A percentile compares a stretch with the other conserved stretches of the same genome.
These are phyloP conservation scores for Mastomys natalensis DNA, from an alignment of 2,113 vertebrate species.

Conservation along the genomic window DNA sequence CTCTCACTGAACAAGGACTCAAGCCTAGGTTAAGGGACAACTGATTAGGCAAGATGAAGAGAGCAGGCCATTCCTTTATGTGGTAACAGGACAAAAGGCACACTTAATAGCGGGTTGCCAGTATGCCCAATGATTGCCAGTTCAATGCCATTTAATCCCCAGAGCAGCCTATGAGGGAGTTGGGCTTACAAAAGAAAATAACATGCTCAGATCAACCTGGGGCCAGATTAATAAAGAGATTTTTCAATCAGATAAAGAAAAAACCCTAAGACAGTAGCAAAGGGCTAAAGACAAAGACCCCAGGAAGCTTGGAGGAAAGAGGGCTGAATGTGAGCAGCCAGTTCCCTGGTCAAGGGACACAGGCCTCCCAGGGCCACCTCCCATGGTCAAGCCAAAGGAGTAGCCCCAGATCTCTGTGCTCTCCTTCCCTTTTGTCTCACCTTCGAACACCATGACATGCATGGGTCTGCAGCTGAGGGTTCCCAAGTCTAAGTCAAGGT, in stretches of 20 bases:
- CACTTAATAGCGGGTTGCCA: background rate
- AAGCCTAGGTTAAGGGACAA: background rate
- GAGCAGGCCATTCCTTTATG: background rate
- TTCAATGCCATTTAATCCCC: constrained; percentile 26
- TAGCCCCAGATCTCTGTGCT: background rate
- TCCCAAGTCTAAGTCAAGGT: no score
- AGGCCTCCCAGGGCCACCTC: background rate
- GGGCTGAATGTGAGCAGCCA: background rate
- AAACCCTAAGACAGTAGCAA: background rate
- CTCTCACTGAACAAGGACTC: constrained; percentile 4
- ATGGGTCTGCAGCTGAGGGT: background rate
- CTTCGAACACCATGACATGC: background rate
- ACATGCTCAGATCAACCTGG: background rate
- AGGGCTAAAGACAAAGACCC: background rate
- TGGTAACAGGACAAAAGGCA: background rate
- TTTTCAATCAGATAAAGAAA: background rate
- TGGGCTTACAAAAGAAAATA: background rate
- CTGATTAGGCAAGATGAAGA: background rate
- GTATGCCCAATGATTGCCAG: background rate
- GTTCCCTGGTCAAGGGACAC: background rate
- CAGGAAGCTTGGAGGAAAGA: background rate
- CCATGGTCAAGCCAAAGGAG: background rate
- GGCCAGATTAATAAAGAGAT: background rate
- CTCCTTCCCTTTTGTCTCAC: background rate
- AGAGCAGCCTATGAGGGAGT: background rate